Percentiles rank a stretch among this genome's conserved stretches.
Conservation (phyloP, 2,888 invertebrate species). For the Dastarcus helophoroides region DNA sequence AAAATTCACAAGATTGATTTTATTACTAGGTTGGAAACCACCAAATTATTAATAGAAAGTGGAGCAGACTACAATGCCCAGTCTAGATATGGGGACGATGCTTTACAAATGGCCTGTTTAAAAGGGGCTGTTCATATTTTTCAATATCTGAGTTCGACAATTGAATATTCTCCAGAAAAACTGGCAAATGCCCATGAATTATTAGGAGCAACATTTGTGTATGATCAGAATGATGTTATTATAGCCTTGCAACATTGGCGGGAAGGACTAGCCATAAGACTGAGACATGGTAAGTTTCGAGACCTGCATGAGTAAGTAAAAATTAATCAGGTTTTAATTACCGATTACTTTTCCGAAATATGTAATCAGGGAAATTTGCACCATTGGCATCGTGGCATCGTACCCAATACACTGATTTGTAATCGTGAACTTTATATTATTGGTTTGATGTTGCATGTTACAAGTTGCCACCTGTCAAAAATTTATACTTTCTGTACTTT, state of each 20-base stretch:
- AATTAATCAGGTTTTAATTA: too few species aligned
- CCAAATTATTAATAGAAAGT: constrained; percentile 63
- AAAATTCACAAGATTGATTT: neutral
- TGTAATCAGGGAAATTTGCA: too few species aligned
- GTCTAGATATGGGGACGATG: constrained; percentile 79
- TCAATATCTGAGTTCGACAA: constrained; percentile 52
- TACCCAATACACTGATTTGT: too few species aligned
- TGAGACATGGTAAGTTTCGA: constrained; percentile 26
- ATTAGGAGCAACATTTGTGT: constrained; percentile 77
- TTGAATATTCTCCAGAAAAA: constrained; percentile 52
- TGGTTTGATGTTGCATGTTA: too few species aligned
- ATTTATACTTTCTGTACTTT: too few species aligned
- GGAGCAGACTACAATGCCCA: constrained; percentile 68
- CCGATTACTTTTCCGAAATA: too few species aligned
- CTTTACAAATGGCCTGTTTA: constrained; percentile 74
- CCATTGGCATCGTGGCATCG: too few species aligned
- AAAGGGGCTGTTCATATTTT: constrained; percentile 65
- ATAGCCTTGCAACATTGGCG: constrained; percentile 69
- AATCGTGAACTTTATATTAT: too few species aligned
- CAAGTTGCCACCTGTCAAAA: too few species aligned
- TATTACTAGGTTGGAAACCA: constrained; percentile 58
- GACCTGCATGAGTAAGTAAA: too few species aligned
- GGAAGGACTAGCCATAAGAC: constrained; percentile 58
- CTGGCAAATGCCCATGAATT: constrained; percentile 80
- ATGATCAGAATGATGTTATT: constrained; percentile 70